Base-by-base conservation (phyloP, 1,140 invertebrate species). In the Zaprionus lachaisei region DNA sequence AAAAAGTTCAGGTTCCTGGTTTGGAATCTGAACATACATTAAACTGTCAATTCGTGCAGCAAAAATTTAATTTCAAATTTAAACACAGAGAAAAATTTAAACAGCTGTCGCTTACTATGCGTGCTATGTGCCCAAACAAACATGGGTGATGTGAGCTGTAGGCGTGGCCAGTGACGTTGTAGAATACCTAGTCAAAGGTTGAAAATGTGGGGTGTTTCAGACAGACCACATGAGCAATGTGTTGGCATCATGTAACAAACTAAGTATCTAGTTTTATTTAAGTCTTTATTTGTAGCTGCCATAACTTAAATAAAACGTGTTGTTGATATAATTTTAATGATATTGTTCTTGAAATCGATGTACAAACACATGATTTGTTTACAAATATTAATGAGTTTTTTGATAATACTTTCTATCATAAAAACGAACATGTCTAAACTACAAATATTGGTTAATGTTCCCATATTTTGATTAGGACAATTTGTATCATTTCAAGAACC, bases 61-160 rank as follows among this genome's bases (percentile, higher is more conserved):
- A 67, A 56, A 72, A 67, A 72, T 72, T 72, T 72, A 71, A 64
- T 72, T 77, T 72, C 57, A 38, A 72, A 72, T 72, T 66, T 61
- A 67, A 62, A 38, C 49, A 9, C n/a, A n/a, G 14, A 47, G 17
- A 66, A 61, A 62, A 56, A 47, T 38, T 22, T 20, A 60, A 72
- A 63, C 72, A 47, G 37, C 1, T 20, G 11, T 5, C 28, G 4
- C n/a, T n/a, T 5, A 44, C 37, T 67, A 31, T 28, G n/a, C 38
- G 28, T 15, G 22, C 22, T 14, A 20, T n/a, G 37, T 20, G 17
- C 51, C 58, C 20, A 58, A 62, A 58, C 41, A 67, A 77, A 73
- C 70, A 72, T n/a, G 31, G 24, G 24, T 26, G 44, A 17, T 20
- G 37, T 22, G 20, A 28, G 20, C 15, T 12, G 9, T 34, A 20